phyloP scores from a whole-genome alignment of 2,797 vertebrate genomes.

The Mormyrops boulengeri region DNA sequence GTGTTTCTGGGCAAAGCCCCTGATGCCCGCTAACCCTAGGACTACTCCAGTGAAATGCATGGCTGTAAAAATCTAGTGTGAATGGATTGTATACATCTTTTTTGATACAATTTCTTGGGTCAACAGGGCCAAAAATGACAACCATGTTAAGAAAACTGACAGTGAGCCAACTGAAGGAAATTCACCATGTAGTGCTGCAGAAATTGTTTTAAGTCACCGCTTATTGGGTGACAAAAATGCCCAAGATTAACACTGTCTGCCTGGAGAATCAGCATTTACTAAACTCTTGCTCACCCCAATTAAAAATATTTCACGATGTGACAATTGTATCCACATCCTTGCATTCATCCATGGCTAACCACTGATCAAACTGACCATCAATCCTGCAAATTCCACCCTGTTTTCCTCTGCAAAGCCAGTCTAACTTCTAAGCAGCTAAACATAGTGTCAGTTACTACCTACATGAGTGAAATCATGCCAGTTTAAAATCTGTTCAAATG shows the following conservation, averaged over 20 bases:
- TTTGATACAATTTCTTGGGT: not conserved
- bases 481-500: constrained; percentile 1
- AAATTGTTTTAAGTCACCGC: not conserved
- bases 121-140: not conserved
- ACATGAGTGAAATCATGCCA: constrained; percentile 25
- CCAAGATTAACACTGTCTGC: not conserved
- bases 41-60: not conserved
- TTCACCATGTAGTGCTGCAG: not conserved
- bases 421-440: constrained; percentile 35
- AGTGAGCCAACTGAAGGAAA: not conserved
- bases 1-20: not conserved
- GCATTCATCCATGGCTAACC: not conserved
- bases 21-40: not conserved
- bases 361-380: not conserved
- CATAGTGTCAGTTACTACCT: constrained; percentile 49
- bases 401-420: constrained; percentile 30
- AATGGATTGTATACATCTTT: not conserved
- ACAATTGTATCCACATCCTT: not conserved
- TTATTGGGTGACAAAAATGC: not conserved
- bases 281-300: not conserved
- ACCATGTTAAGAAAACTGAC: not conserved
- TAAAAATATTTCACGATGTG: not conserved
- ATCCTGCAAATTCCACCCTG: constrained; percentile 35
- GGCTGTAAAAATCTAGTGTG: not conserved
- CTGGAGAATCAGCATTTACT: not conserved